Evolutionary conservation across 2,888 invertebrate genomes (phyloP), one percentile per base, ranked within the genome.

Genomic region (Chaetoderma sp.): DNA sequence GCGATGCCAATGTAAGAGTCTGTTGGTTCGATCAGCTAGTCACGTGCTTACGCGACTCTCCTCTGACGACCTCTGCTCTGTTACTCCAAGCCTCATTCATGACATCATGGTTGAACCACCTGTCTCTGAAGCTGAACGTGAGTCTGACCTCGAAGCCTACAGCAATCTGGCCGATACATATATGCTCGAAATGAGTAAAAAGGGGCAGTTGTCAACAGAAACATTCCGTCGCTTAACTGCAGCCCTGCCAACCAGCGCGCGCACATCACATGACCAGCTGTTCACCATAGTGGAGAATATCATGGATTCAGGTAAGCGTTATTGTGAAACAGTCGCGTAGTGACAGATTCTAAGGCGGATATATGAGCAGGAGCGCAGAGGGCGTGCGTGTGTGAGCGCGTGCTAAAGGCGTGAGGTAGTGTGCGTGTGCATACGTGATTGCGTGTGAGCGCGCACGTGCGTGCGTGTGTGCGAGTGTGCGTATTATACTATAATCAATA

Each of bases 271-370:
- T 42, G 84, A 85, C 62, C 76, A 78, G 1, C 68, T 84, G 47
- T 81, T 83, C 52, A 74, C 75, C 13, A 79, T 81, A n/a, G 67
- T 84, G 56, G 79, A 83, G 58, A 75, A 75, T 63, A 75, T 85
- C 25, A 67, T 85, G 1, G 75, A 79, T n/a, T 76, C 80, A 63
- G 83, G 84, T 83, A 66, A 64, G 70, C 61, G 59, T 32, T 5
- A 21, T 23, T n/a, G 27, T 49, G 23, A 33, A 16, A 2, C 28
- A 13, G 39, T 16, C 13, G 16, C 8, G 13, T 21, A 21, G n/a
- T 13, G 21, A 16, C 13, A 49, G 49, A 13, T 49, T 13, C 16
- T 21, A 13, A 49, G 13, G 21, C 16, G 13, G 10, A 16, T 21
- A 54, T 54, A 16, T 28, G 16, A n/a, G n/a, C n/a, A n/a, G n/a